Conservation (phyloP, 2,797 vertebrate genomes). For the Mustela erminea region DNA sequence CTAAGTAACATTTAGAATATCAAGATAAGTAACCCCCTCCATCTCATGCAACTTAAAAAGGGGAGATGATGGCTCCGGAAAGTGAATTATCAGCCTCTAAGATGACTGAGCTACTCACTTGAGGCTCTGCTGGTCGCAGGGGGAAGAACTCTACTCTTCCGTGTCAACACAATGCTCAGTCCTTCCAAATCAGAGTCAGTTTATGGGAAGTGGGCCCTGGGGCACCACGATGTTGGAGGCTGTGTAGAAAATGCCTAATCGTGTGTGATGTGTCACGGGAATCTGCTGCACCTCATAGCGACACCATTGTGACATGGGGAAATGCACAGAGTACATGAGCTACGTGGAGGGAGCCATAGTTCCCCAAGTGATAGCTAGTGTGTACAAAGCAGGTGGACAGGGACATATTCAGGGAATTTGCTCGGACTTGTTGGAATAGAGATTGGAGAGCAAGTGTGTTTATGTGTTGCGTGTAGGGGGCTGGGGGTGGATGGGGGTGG, state of each 20-base stretch:
- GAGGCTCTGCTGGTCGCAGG: not conserved
- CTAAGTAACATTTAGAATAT: not conserved
- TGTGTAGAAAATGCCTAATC: not conserved
- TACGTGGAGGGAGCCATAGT: rapidly evolving
- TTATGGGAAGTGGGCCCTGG: not conserved
- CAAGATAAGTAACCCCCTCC: not conserved
- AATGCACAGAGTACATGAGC: rapidly evolving
- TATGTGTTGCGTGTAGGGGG: not conserved
- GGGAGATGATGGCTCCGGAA: not conserved
- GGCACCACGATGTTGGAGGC: not conserved
- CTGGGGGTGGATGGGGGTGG: not conserved
- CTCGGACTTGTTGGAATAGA: not conserved
- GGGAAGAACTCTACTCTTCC: not conserved
- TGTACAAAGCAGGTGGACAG: not conserved
- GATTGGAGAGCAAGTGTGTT: not conserved
- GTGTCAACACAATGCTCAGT: too few relatives aligned
- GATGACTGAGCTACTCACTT: not conserved
- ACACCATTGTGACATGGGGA: too few relatives aligned
- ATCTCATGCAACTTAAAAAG: not conserved
- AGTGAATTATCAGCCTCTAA: not conserved
- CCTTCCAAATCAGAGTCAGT: not conserved
- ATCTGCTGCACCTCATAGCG: not conserved
- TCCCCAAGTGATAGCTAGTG: not conserved
- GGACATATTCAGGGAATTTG: not conserved
- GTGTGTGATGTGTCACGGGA: not conserved